Conservation (phyloP, 2,113 vertebrate species). For the Indri indri region DNA sequence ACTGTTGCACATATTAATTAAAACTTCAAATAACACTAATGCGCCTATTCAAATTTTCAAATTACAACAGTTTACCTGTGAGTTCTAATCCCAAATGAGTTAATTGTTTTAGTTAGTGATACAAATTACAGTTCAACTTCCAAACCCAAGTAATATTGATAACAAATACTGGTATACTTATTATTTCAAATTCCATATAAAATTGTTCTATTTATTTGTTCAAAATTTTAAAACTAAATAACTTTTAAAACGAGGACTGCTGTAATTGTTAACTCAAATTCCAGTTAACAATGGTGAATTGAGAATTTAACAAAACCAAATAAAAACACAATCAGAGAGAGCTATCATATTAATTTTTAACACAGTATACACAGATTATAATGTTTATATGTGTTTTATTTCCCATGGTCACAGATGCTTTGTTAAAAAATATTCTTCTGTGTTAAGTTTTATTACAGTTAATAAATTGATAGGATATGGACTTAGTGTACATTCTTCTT, state of each 20-base stretch:
- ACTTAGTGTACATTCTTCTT: background rate
- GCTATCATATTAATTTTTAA: too few species aligned
- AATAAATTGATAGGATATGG: background rate
- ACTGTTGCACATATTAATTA: too few species aligned
- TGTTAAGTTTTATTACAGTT: background rate
- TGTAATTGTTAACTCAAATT: background rate
- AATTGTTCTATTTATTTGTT: background rate
- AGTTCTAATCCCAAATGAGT: background rate
- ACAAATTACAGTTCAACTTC: background rate
- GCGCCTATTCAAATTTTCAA: background rate
- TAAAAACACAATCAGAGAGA: background rate
- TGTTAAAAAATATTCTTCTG: background rate
- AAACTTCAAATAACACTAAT: background rate
- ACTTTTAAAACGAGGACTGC: background rate
- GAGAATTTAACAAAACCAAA: background rate
- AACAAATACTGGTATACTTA: background rate
- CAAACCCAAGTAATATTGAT: background rate
- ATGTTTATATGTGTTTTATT: background rate
- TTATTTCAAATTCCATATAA: background rate
- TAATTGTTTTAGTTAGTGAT: background rate
- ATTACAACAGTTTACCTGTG: background rate
- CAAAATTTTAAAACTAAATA: background rate
- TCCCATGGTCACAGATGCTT: background rate
- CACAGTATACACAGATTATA: accelerated
- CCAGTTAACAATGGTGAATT: background rate